A percentile compares a stretch with the other conserved stretches of the same genome.
phyloP scores from a whole-genome alignment of 2,888 invertebrate species.

The Athalia cordata region DNA sequence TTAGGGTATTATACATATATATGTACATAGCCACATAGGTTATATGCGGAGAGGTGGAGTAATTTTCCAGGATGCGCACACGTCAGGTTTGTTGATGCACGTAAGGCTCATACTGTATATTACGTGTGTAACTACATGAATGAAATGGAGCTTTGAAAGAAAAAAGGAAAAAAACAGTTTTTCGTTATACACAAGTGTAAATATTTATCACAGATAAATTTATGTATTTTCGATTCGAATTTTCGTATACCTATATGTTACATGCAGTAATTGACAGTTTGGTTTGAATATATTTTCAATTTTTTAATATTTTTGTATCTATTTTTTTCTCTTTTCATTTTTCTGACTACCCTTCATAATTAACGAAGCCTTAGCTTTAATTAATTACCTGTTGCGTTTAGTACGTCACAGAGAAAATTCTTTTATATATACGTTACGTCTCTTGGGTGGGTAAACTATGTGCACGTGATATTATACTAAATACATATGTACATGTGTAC shows the following conservation, averaged over 20 bases:
- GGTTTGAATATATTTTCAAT: too few species aligned
- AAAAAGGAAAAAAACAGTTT: too few species aligned
- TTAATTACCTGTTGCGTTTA: constrained; percentile 34
- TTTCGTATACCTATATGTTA: too few species aligned
- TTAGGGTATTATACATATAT: neutral
- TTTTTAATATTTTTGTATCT: too few species aligned
- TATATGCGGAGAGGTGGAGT: neutral
- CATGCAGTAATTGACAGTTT: too few species aligned
- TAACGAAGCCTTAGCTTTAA: neutral
- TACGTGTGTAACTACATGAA: neutral
- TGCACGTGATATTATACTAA: neutral
- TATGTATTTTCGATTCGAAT: too few species aligned
- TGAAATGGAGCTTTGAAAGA: too few species aligned
- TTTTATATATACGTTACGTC: neutral
- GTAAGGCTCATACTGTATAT: neutral
- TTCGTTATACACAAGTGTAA: too few species aligned
- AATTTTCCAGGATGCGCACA: constrained; percentile 10
- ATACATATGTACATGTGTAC: neutral
- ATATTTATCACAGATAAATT: too few species aligned
- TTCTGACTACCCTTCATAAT: too few species aligned
- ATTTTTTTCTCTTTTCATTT: too few species aligned
- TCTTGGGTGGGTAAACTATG: neutral
- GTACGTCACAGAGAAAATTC: neutral
- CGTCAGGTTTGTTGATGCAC: neutral
- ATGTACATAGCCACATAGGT: too few species aligned